Base-by-base conservation (phyloP, 2,888 invertebrate species). In the Clistopyga incitator region DNA sequence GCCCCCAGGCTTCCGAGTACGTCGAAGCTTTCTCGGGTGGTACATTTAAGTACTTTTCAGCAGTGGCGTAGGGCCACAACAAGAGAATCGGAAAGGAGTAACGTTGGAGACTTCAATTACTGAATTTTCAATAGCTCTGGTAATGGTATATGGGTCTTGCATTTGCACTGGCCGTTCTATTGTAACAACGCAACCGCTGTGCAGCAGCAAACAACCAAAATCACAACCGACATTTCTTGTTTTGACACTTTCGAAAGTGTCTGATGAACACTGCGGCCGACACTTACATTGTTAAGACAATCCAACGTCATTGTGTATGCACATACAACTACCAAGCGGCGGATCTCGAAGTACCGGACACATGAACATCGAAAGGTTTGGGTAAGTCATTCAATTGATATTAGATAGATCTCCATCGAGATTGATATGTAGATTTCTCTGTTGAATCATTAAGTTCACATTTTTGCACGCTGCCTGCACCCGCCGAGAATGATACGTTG, bases 11-110 rank as follows among this genome's bases (percentile, higher is more conserved):
- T 23, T 25, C 15, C 23, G n/a, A 67, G 67, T 47, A 42, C 67
- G 47, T 67, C 45, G 18, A 38, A 64, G 64, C 64, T 64, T 61
- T 34, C 34, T 38, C 64, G 11, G 11, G 64, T 18, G 4, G 38
- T 64, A 64, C 38, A 38, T n/a, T 67, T 25, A 47, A 67, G 67
- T 67, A 25, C 67, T 67, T 42, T 67, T 47, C 45, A 45, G n/a
- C 15, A 67, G 47, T 25, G 23, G 15, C 25, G 3, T n/a, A 20
- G 47, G 67, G 47, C 64, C 38, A 45, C 45, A 45, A 67, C 47
- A 47, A 67, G 23, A 47, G 67, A 2, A 11, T 18, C 13, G 67
- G 8, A 15, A 6, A 13, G 47, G 47, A 25, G 1, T 23, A 25
- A 67, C 67, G 67, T 47, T 38, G 67, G 23, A 25, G 25, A 47